Evolutionary conservation across 2,888 invertebrate genomes (phyloP), one percentile per base, ranked within the genome.

Genomic region (Stegana nigrithorax): DNA sequence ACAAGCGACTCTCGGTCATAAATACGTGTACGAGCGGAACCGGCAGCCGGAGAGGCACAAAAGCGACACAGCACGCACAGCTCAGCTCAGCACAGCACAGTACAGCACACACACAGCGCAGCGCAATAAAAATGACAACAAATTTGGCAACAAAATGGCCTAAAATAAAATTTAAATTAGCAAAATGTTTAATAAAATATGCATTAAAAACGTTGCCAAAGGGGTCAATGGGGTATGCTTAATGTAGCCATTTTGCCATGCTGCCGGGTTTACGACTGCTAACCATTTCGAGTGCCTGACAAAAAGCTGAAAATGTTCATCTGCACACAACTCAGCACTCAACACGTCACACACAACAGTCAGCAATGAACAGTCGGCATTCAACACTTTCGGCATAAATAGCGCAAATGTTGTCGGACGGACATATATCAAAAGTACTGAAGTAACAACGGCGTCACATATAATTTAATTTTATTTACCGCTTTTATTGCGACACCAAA

Each of bases 141-240:
- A 75, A 79, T 79, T 79, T 77, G 67, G 64, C 78, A 17, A 76
- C 80, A 80, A 80, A 80, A 80, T 76, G 70, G 75, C 78, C 73
- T 69, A 67, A 75, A 78, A 76, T 76, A 76, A 76, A 76, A 76
- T 80, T 75, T 80, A 76, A 76, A 76, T 76, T 80, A 76, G 80
- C 75, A 71, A 55, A 51, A 39, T 51, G 62, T 64, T 59, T 44
- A 47, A 56, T 44, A 39, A 57, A 36, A 19, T 32, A 55, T 55
- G 60, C 1, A 55, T 29, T 25, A 53, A 17, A 72, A 69, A 42
- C 39, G 39, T 36, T 62, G 67, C 67, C 65, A 67, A 65, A 65
- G 36, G 36, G 57, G 12, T 23, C 23, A 50, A 50, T 2, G 25
- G 50, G 1, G 12, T 50, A 21, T 50, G 50, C 4, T 4, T 23